Conservation (phyloP, 2,888 invertebrate species). For the Strigamia crassipes region DNA sequence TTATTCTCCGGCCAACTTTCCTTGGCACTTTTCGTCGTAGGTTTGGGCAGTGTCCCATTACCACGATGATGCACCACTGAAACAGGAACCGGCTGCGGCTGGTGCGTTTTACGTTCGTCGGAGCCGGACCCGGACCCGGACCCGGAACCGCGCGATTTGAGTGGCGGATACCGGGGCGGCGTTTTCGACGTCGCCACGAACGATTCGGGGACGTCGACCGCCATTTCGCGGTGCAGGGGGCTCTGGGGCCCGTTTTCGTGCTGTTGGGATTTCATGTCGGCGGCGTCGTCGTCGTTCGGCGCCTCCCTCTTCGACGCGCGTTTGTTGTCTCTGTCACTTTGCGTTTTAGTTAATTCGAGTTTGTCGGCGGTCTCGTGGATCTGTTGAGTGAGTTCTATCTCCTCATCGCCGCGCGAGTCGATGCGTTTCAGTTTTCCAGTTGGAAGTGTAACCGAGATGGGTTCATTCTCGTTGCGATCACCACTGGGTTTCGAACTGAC, state of each 20-base stretch:
- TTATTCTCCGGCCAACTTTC: background rate
- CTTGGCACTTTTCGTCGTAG: slow-evolving; percentile 46
- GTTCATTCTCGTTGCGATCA: slow-evolving; percentile 13
- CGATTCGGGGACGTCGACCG: slow-evolving; percentile 95
- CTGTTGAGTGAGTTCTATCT: slow-evolving; percentile 53
- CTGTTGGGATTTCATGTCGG: background rate
- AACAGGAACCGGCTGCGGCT: background rate
- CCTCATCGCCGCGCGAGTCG: slow-evolving; percentile 50
- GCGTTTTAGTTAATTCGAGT: background rate
- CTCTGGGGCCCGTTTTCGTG: slow-evolving; percentile 62
- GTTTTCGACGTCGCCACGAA: slow-evolving; percentile 90
- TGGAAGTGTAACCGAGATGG: background rate
- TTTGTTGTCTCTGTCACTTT: background rate
- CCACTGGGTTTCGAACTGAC: slow-evolving; percentile 8
- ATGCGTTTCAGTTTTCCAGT: background rate
- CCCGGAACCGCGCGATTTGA: slow-evolving; percentile 49
- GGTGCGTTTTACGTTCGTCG: slow-evolving; percentile 4
- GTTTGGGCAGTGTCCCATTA: slow-evolving; percentile 57
- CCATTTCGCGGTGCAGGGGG: slow-evolving; percentile 86
- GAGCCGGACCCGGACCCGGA: too few relatives aligned
- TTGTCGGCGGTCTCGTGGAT: slow-evolving; percentile 49
- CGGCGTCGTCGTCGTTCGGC: background rate
- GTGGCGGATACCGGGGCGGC: slow-evolving; percentile 74
- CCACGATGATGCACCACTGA: slow-evolving; percentile 26
- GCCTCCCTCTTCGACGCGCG: background rate